phyloP scores from a whole-genome alignment of 23 tunicate genomes.

The Trididemnum nubilum region DNA sequence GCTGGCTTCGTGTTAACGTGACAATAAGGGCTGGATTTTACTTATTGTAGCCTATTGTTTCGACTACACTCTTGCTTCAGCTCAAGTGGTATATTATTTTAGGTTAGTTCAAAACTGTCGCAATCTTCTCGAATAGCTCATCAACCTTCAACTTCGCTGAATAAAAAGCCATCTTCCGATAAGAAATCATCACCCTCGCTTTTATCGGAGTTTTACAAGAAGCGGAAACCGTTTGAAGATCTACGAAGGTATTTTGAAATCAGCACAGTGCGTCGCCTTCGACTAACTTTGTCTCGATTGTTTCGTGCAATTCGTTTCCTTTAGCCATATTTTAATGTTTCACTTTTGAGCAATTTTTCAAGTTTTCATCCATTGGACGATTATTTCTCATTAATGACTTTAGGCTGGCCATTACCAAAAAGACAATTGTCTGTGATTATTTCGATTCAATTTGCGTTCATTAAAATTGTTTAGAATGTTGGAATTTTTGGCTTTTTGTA shows the following conservation, averaged over 20 bases:
- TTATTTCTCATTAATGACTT: too few species aligned
- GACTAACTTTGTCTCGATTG: neutral
- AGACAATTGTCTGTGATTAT: too few species aligned
- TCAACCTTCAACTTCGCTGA: neutral
- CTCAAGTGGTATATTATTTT: neutral
- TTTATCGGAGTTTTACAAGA: neutral
- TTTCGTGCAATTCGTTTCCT: neutral
- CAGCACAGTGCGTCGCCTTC: too few species aligned
- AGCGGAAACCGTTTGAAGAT: neutral
- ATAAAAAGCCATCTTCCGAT: neutral
- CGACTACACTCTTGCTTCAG: neutral
- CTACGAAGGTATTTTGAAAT: slow-evolving; percentile 1
- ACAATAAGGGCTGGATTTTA: too few species aligned
- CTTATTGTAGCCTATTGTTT: too few species aligned
- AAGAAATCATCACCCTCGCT: neutral
- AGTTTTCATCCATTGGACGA: too few species aligned
- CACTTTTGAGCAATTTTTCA: too few species aligned
- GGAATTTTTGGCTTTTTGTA: too few species aligned
- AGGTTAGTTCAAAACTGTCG: neutral
- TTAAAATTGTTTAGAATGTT: too few species aligned
- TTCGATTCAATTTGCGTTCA: too few species aligned
- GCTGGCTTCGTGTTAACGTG: neutral
- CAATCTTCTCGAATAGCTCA: neutral
- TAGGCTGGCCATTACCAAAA: too few species aligned
- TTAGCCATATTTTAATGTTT: too few species aligned